Conservation (phyloP, 2,888 invertebrate genomes). For the Cerastis rubricosa region DNA sequence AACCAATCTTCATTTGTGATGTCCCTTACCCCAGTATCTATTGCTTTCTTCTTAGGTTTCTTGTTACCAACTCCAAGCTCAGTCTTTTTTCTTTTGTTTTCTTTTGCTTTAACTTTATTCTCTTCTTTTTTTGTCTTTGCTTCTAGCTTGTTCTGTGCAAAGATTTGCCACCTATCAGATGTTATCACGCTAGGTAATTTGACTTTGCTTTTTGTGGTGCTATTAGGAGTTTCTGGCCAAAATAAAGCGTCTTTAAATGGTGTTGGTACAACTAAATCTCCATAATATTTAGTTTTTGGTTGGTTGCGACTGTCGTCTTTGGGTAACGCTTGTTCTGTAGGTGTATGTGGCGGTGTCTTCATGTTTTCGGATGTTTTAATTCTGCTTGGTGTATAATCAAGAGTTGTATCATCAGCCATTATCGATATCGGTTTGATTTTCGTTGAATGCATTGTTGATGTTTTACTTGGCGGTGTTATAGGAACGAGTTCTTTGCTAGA, state of each 20-base stretch:
- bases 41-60: neutral
- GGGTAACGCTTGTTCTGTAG: neutral
- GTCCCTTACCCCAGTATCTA: neutral
- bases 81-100: neutral
- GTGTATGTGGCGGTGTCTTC: neutral
- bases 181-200: slow-evolving; percentile 1
- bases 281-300: neutral
- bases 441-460: neutral
- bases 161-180: slow-evolving; percentile 3
- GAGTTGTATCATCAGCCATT: neutral
- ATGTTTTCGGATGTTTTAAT: neutral
- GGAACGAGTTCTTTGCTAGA: neutral
- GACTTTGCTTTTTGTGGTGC: neutral
- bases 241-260: slow-evolving; percentile 39
- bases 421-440: too few relatives aligned
- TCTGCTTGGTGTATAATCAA: neutral
- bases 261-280: slow-evolving; percentile 28
- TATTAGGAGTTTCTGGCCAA: slow-evolving; percentile 3
- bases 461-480: neutral
- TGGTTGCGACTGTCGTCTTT: neutral
- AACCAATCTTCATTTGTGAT: neutral
- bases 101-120: neutral
- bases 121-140: slow-evolving; percentile 1
- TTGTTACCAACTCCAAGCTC: slow-evolving; percentile 2
- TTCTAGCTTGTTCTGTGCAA: neutral